Evolutionary conservation across 2,797 vertebrate species (phyloP).

Genomic region (Nasua narica): DNA sequence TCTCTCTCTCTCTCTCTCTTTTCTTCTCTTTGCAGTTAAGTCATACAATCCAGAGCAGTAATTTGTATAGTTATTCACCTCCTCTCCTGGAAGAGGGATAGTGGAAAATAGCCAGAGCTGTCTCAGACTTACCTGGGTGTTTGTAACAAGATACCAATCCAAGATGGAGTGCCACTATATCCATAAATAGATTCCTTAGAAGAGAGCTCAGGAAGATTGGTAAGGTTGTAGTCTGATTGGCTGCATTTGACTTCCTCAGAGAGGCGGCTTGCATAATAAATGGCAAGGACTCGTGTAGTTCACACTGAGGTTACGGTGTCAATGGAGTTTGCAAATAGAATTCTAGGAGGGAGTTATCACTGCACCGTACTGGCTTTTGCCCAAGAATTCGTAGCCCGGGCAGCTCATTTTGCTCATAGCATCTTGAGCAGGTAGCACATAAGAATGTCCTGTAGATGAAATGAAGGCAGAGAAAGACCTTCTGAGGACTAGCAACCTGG

Average conservation of each 20-base stretch:
- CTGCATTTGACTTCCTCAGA: constrained; percentile 6
- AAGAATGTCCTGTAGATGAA: not conserved
- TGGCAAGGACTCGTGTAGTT: not conserved
- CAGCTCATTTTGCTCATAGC: not conserved
- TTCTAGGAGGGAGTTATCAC: not conserved
- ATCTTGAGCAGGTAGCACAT: not conserved
- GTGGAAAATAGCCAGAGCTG: not conserved
- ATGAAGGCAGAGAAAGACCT: not conserved
- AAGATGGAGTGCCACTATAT: not conserved
- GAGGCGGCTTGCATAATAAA: not conserved
- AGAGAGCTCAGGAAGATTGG: not conserved
- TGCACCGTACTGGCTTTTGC: not conserved
- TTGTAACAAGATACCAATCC: not conserved
- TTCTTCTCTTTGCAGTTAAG: not conserved
- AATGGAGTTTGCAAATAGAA: not conserved
- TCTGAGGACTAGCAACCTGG: not conserved
- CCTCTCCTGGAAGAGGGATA: not conserved
- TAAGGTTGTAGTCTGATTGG: not conserved
- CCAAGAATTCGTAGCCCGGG: not conserved
- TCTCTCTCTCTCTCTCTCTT: not conserved
- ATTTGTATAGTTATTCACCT: not conserved
- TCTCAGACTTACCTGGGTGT: not conserved
- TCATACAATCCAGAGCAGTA: not conserved
- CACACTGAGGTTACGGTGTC: not conserved
- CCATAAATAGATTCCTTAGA: not conserved